These are phyloP conservation scores for Cercocebus atys DNA, from an alignment of 2,113 vertebrate genomes.

Conservation along the genomic window DNA sequence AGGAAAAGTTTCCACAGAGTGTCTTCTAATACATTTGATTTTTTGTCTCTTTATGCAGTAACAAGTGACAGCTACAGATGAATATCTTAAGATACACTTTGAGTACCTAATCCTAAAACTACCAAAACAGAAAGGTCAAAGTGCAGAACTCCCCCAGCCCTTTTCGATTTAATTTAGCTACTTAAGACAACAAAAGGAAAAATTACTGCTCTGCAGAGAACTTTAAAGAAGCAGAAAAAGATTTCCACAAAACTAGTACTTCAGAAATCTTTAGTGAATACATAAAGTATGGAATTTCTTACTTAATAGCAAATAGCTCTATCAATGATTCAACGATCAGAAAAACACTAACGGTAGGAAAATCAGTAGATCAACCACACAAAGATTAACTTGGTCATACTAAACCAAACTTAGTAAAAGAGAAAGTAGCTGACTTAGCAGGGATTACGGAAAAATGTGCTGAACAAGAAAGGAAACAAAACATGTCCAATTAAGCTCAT, in stretches of 20 bases:
- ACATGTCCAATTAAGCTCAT: neutral
- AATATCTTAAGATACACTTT: neutral
- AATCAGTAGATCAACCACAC: neutral
- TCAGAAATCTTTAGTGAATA: constrained; percentile 37
- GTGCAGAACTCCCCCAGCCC: neutral
- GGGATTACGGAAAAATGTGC: neutral
- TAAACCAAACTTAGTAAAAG: constrained; percentile 28
- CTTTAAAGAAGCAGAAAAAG: neutral
- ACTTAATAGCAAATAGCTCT: neutral
- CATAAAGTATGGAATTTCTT: neutral
- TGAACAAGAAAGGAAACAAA: neutral
- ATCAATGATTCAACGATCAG: constrained; percentile 20
- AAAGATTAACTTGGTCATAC: neutral
- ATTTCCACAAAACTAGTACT: constrained; percentile 8
- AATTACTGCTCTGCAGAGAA: neutral
- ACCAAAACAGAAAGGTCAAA: neutral
- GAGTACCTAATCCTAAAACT: neutral
- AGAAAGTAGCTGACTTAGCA: neutral
- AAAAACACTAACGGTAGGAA: neutral
- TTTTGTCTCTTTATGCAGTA: neutral
- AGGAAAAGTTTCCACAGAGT: neutral
- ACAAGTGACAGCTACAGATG: neutral
- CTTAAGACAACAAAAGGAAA: neutral
- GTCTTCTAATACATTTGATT: neutral
- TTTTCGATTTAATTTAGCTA: constrained; percentile 21